Base-by-base conservation (phyloP, 2,888 invertebrate species). In the Aleiodes testaceus region DNA sequence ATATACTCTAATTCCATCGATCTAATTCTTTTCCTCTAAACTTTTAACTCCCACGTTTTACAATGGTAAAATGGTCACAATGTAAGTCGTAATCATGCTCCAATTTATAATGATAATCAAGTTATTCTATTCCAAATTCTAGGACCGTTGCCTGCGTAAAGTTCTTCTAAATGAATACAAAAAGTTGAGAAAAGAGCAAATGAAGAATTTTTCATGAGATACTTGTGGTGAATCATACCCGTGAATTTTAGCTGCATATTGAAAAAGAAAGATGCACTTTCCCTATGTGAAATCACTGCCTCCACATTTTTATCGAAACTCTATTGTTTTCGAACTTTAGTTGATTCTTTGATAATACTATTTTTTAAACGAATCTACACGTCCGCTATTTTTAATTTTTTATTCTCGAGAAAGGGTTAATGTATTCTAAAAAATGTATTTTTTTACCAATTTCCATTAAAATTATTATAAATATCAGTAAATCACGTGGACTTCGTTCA, bases 381-480 rank as follows among this genome's bases (percentile, higher is more conserved):
- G 14, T 42, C 59, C 59, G 45, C 22, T 9, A 22, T 63, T 26
- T 12, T 18, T 14, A 12, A 4, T 61, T 63, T 47, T 3, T 47
- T 16, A 30, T 26, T 30, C 12, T n/a, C 3, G 30, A 16, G 30
- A 30, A 49, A 11, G 11, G 42, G n/a, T 16, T 9, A 63, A 45
- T 20, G 44, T 22, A 53, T 22, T 64, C 45, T 20, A 47, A 64
- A 12, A 64, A 55, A 55, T 53, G 30, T 50, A 44, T 50, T 45
- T 36, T 49, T 67, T 52, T 14, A 69, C 70, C 70, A 70, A 72
- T 75, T 70, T 73, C 70, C 63, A 70, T 70, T 20, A 68, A 72
- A 70, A 75, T 72, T 69, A 75, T 70, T 72, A 79, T 79, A 76
- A 68, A 75, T 70, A 64, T 47, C 64, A 6, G 26, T 66, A 72